Base-by-base conservation (phyloP, 2,797 vertebrate genomes). In the Todus mexicanus region DNA sequence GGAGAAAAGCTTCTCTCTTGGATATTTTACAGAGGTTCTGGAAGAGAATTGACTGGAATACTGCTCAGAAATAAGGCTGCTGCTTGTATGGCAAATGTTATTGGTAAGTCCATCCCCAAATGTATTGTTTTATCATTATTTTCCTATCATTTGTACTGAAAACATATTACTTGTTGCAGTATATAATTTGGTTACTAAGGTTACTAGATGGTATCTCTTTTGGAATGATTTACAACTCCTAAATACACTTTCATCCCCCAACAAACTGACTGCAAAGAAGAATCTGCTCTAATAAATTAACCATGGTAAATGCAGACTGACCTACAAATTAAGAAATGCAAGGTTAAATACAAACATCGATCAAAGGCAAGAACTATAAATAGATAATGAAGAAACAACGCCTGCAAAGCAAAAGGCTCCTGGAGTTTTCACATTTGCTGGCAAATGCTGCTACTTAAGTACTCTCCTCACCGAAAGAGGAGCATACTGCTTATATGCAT, bases 291-390 rank as follows among this genome's bases (percentile, higher is more conserved):
- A 94, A 94, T 95, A 96, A 95, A 95, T 96, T 96, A 96, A 93
- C 91, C 82, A 90, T 90, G 66, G 54, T 93, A 92, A 93, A 94
- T 68, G 76, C 13, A 13, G 82, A 81, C 92, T 94, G 92, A 94
- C 93, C 93, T 94, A 91, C 92, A 94, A 96, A 94, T 96, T 96
- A 95, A 93, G 90, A 95, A 96, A 96, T 91, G 82, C 90, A 96
- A 96, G 95, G 93, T 96, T 96, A 96, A 96, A 96, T 95, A 90
- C 93, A 93, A 93, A 74, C 92, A 95, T 96, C 14, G 20, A 93
- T 96, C 93, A 96, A 95, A 94, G 59, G 71, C 77, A 93, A 92
- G 73, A 89, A 73, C 92, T 92, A 93, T 96, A 93, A 96, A 96
- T 96, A 96, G 94, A 90, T 93, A 96, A 95, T 94, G 93, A 92